These are phyloP conservation scores for Leptinotarsa rubiginosa DNA, from an alignment of 2,888 invertebrate species.

Conservation along the genomic window DNA sequence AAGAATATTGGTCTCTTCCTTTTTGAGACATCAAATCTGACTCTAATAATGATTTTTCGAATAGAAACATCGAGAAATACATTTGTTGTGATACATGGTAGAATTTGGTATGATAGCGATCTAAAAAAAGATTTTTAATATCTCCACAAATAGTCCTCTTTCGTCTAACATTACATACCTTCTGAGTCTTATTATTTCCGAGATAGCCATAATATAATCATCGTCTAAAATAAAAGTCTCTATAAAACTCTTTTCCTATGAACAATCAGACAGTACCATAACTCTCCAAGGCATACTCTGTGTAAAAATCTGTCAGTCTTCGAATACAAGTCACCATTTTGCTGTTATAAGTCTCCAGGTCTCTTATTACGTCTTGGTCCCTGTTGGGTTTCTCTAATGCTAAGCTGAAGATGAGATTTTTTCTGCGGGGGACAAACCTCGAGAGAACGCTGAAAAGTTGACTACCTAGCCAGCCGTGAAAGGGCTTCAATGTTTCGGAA, in stretches of 20 bases:
- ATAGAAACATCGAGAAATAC: too few relatives aligned
- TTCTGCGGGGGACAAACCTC: constrained; percentile 56
- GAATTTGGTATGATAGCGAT: too few relatives aligned
- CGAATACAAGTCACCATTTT: constrained; percentile 72
- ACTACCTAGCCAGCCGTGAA: constrained; percentile 82
- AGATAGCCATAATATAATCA: too few relatives aligned
- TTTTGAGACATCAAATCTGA: too few relatives aligned
- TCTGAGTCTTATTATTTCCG: too few relatives aligned
- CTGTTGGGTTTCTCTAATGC: constrained; percentile 54
- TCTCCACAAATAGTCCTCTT: too few relatives aligned
- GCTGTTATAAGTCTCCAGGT: constrained; percentile 67
- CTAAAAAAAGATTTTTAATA: too few relatives aligned
- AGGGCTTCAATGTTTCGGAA: constrained; percentile 76
- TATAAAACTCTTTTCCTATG: not conserved
- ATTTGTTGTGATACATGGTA: too few relatives aligned
- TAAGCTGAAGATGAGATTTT: constrained; percentile 53
- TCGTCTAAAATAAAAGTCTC: too few relatives aligned
- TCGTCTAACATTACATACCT: too few relatives aligned
- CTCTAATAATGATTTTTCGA: too few relatives aligned
- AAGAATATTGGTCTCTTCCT: too few relatives aligned
- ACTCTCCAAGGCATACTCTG: constrained; percentile 69
- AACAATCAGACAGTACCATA: constrained; percentile 11
- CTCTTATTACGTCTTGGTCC: constrained; percentile 61
- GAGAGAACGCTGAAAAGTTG: constrained; percentile 74
- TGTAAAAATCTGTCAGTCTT: constrained; percentile 73